These are phyloP conservation scores for Heliconius eleuchia DNA, from an alignment of 1,140 invertebrate species.

Conservation along the genomic window DNA sequence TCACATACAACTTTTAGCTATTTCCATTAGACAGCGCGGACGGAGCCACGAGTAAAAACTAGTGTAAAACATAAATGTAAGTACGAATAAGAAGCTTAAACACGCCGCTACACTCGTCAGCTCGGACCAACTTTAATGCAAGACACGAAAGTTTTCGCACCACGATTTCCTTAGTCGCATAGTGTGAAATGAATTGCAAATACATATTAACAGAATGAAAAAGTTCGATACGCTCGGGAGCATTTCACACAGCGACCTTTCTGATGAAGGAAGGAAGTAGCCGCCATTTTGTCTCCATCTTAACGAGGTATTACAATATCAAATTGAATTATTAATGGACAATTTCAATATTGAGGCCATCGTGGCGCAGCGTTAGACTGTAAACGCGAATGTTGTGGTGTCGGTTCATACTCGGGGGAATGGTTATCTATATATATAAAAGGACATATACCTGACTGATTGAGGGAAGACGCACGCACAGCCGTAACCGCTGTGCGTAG, in stretches of 20 bases:
- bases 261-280: background rate
- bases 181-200: constrained; percentile 12
- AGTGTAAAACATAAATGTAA: constrained; percentile 1
- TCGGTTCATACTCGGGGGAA: no score
- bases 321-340: constrained; percentile 7
- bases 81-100: background rate
- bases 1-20: no score
- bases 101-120: background rate
- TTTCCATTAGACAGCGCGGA: background rate
- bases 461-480: no score
- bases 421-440: no score
- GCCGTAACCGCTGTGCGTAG: no score
- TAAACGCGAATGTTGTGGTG: no score
- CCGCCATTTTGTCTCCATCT: background rate
- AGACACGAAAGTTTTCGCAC: constrained; percentile 12
- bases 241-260: background rate
- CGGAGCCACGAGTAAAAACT: background rate
- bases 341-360: background rate
- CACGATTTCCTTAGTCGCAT: background rate
- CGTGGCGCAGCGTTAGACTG: no score
- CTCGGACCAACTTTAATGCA: constrained; percentile 1
- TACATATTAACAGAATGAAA: background rate
- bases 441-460: no score
- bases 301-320: background rate
- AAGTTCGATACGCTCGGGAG: background rate